phyloP scores from a whole-genome alignment of 2,113 vertebrate species.

The Marmota flaviventris region DNA sequence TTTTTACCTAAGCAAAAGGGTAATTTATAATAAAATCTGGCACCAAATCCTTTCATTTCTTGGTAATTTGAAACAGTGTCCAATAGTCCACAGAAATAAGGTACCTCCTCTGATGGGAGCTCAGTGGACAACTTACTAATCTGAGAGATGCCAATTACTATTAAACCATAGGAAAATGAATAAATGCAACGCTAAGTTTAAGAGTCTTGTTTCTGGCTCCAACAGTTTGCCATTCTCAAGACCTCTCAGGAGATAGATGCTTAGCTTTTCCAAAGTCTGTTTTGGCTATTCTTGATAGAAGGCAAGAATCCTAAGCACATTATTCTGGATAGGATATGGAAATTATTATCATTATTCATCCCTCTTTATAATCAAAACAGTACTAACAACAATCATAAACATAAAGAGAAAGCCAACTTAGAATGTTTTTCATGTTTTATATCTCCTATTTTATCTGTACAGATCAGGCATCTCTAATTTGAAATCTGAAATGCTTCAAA shows the following conservation, averaged over 20 bases:
- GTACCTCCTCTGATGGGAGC: neutral
- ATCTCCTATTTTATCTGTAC: neutral
- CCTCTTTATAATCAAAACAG: too few relatives aligned
- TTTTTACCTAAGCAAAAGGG: slow-evolving; percentile 27
- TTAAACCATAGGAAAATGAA: neutral
- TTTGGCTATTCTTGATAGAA: neutral
- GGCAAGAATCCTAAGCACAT: neutral
- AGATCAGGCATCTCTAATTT: neutral
- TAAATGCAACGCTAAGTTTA: neutral
- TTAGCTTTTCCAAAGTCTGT: neutral
- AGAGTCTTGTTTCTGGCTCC: neutral
- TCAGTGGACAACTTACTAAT: neutral
- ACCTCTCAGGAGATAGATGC: neutral
- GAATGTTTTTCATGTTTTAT: neutral
- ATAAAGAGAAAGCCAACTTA: neutral
- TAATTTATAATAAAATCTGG: slow-evolving; percentile 63
- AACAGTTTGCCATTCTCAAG: neutral
- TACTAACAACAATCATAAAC: too few relatives aligned
- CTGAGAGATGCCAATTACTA: neutral
- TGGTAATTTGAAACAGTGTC: neutral
- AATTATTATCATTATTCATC: neutral
- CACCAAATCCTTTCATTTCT: slow-evolving; percentile 4
- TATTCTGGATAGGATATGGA: slow-evolving; percentile 6
- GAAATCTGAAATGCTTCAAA: neutral
- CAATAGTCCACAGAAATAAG: slow-evolving; percentile 35